These are phyloP conservation scores for Trialeurodes vaporariorum DNA, from an alignment of 1,140 invertebrate genomes.

Conservation along the genomic window DNA sequence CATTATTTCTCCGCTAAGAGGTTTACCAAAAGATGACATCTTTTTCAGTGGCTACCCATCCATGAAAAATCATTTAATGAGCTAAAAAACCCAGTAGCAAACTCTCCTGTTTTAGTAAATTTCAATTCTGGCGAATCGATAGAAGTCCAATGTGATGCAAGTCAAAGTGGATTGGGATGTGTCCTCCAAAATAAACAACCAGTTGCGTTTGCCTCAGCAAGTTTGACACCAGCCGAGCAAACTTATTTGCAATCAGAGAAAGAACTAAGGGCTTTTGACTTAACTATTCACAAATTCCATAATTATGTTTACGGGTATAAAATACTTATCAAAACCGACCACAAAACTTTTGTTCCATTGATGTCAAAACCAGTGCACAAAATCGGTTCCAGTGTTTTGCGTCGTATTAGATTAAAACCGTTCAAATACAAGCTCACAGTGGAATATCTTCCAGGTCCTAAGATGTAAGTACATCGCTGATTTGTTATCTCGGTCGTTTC, in stretches of 20 bases:
- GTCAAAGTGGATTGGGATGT: too few relatives aligned
- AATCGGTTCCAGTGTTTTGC: constrained; percentile 27
- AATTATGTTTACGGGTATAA: constrained; percentile 26
- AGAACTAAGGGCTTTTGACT: too few relatives aligned
- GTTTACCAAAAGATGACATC: constrained; percentile 18
- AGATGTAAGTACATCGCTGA: constrained; percentile 28
- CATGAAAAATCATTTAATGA: constrained; percentile 13
- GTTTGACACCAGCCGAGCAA: too few relatives aligned
- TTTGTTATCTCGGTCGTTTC: constrained; percentile 25
- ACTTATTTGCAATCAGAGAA: too few relatives aligned
- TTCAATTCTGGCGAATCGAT: constrained; percentile 25
- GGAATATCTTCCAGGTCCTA: constrained; percentile 25
- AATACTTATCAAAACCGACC: constrained; percentile 29
- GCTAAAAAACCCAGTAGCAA: constrained; percentile 9
- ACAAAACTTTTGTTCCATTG: constrained; percentile 31
- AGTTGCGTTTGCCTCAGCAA: too few relatives aligned
- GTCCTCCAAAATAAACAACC: too few relatives aligned
- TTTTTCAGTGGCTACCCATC: constrained; percentile 18
- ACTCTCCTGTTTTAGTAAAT: neutral
- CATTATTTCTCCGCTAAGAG: constrained; percentile 17
- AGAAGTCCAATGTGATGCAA: constrained; percentile 27
- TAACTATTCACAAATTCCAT: too few relatives aligned
- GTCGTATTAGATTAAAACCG: constrained; percentile 32
- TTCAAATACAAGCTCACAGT: constrained; percentile 30
- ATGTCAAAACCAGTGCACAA: constrained; percentile 22